Conservation (phyloP, 2,113 vertebrate genomes). For the Osmerus eperlanus region DNA sequence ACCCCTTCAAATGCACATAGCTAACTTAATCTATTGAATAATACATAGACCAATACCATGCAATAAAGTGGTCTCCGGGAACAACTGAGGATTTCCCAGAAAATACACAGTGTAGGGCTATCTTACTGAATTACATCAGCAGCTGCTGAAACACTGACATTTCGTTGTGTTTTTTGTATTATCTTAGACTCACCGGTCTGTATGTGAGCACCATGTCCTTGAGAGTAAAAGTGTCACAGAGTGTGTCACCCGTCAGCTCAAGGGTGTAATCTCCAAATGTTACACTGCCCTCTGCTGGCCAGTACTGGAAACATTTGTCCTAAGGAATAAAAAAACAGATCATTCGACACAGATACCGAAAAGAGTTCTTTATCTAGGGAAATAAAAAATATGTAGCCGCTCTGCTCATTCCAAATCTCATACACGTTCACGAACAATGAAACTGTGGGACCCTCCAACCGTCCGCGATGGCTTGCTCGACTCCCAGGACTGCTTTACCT, state of each 20-base stretch:
- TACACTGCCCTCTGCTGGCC: conserved; percentile 81
- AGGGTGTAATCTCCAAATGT: conserved; percentile 78
- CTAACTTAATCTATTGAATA: background rate
- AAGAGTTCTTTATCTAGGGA: background rate
- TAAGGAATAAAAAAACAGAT: conserved; percentile 48
- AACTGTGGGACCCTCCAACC: too few relatives aligned
- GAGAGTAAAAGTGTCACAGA: conserved; percentile 82
- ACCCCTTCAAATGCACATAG: background rate
- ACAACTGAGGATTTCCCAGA: background rate
- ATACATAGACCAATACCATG: background rate
- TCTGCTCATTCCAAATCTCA: background rate
- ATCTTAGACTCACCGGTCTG: conserved; percentile 52
- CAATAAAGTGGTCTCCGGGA: background rate
- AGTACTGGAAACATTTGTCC: conserved; percentile 96
- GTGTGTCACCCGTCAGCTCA: conserved; percentile 80
- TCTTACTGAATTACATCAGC: too few relatives aligned
- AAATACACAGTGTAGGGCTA: background rate
- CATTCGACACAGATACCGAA: background rate
- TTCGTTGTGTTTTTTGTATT: background rate
- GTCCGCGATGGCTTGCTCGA: too few relatives aligned
- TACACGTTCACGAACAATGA: too few relatives aligned
- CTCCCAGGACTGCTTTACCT: conserved; percentile 65
- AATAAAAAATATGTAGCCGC: background rate
- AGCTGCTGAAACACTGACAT: background rate
- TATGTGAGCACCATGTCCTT: conserved; percentile 69